These are phyloP conservation scores for Serranus cabrilla DNA, from an alignment of 2,797 vertebrate species.

Conservation along the genomic window DNA sequence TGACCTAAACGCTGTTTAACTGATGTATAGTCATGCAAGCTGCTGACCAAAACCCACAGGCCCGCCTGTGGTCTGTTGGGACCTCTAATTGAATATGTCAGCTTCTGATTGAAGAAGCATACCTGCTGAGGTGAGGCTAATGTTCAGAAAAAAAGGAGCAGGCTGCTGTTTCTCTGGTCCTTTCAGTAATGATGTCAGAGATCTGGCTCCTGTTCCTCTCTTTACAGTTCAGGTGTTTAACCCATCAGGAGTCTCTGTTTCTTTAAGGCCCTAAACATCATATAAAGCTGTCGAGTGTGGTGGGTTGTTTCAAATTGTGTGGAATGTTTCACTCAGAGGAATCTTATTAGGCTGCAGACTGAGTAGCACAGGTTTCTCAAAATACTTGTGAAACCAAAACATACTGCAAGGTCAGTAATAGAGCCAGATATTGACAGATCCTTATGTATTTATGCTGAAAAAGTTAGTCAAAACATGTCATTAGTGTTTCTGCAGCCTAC, in stretches of 20 bases:
- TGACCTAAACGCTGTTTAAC: constrained; percentile 30
- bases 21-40: constrained; percentile 24
- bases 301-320: constrained; percentile 30
- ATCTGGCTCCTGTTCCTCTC: constrained; percentile 29
- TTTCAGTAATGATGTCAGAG: constrained; percentile 40
- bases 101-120: constrained; percentile 43
- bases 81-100: constrained; percentile 39
- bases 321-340: constrained; percentile 42
- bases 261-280: constrained; percentile 2
- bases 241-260: constrained; percentile 41
- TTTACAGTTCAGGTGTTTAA: constrained; percentile 64
- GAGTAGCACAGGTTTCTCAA: constrained; percentile 11
- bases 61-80: constrained; percentile 20
- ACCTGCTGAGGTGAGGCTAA: constrained; percentile 36
- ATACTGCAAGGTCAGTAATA: constrained; percentile 6
- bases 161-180: constrained; percentile 21
- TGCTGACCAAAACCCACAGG: constrained; percentile 32
- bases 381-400: constrained; percentile 36
- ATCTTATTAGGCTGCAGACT: constrained; percentile 6
- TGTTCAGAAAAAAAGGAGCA: constrained; percentile 10
- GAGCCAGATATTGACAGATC: constrained; percentile 20
- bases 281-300: constrained; percentile 6
- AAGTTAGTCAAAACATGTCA: constrained; percentile 40
- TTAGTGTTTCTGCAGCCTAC: constrained; percentile 32
- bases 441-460: constrained; percentile 6